A percentile compares a stretch with the other conserved stretches of the same genome.
Conservation (phyloP, 2,113 vertebrate species). For the Chloebia gouldiae region DNA sequence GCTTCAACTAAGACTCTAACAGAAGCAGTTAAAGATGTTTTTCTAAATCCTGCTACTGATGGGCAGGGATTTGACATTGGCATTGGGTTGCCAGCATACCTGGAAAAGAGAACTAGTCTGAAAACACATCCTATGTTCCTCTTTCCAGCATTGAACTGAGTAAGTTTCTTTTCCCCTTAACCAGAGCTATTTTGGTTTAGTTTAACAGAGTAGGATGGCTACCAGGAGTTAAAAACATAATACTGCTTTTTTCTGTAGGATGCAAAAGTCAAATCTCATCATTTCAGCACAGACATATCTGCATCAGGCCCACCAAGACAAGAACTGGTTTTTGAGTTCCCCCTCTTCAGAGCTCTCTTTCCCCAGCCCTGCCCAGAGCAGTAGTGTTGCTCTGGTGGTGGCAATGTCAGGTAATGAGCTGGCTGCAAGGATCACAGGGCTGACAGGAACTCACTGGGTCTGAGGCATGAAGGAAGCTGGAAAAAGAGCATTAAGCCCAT, state of each 20-base stretch:
- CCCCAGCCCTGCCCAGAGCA: background rate
- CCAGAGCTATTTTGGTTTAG: background rate
- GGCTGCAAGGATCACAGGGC: background rate
- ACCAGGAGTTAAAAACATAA: background rate
- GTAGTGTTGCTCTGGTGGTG: background rate
- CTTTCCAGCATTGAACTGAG: background rate
- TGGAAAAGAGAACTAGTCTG: background rate
- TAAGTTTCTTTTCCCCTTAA: fast-evolving
- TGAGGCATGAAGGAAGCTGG: background rate
- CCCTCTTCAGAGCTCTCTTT: background rate
- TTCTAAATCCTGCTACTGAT: background rate
- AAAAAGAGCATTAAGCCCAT: background rate
- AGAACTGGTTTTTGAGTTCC: background rate
- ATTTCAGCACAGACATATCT: background rate
- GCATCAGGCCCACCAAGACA: background rate
- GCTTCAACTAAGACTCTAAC: background rate
- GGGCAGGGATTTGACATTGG: background rate
- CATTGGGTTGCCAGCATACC: background rate
- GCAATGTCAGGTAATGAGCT: background rate
- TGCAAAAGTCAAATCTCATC: background rate
- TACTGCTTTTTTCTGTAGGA: background rate
- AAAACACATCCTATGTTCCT: background rate
- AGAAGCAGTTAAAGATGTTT: background rate
- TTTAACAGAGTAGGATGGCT: background rate
- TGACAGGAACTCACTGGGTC: background rate